Evolutionary conservation across 2,113 vertebrate genomes (phyloP).

Genomic region (Eolophus roseicapilla): DNA sequence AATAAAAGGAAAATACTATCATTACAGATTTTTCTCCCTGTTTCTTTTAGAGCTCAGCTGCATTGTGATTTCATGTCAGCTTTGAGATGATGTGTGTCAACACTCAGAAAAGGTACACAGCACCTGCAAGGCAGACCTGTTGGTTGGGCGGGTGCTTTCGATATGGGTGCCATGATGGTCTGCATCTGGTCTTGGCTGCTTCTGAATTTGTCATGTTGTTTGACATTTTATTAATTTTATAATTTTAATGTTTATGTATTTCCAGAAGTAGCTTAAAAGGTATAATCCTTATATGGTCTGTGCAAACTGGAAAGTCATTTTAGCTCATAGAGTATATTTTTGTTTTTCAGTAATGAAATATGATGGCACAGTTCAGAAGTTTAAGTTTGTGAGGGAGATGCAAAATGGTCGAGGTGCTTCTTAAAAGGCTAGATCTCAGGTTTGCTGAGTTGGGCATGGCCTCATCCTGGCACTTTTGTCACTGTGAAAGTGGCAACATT

Average conservation of each 20-base stretch:
- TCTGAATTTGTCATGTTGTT: background rate
- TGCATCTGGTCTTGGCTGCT: background rate
- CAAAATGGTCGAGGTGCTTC: background rate
- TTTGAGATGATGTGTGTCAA: slow-evolving; percentile 31
- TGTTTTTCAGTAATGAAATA: background rate
- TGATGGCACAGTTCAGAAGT: background rate
- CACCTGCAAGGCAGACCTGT: slow-evolving; percentile 9
- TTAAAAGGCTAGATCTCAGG: background rate
- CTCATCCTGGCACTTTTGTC: background rate
- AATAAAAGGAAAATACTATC: slow-evolving; percentile 68
- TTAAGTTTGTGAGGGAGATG: background rate
- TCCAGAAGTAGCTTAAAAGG: background rate
- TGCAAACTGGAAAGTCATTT: background rate
- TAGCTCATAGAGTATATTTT: background rate
- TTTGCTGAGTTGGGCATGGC: background rate
- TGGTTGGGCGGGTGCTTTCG: background rate
- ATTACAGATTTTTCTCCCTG: slow-evolving; percentile 50
- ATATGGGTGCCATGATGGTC: background rate
- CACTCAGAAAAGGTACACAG: background rate
- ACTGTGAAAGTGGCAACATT: background rate
- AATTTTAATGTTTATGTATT: slow-evolving; percentile 4
- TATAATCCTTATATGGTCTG: slow-evolving; percentile 10
- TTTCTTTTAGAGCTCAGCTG: slow-evolving; percentile 18
- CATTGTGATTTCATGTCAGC: slow-evolving; percentile 21
- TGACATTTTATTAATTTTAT: slow-evolving; percentile 40